Base-by-base conservation (phyloP, 2,113 vertebrate genomes). In the Hyla sarda region DNA sequence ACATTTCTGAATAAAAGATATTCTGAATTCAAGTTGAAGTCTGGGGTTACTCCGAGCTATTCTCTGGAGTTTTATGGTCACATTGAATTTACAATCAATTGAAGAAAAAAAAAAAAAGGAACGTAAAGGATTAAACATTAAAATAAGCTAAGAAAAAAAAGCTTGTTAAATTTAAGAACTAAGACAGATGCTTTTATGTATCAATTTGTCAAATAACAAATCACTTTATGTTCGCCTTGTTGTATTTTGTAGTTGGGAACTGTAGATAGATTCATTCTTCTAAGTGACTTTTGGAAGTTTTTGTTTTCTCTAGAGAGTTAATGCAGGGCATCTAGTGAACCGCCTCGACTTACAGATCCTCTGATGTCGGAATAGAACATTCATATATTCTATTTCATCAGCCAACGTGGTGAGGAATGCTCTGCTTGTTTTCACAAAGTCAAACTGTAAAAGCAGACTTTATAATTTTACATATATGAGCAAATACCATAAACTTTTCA, bases 351-450 rank as follows among this genome's bases (percentile, higher is more conserved):
- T 78, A 54, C 47, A 54, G 60, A 14, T 23, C 50, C 50, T 65
- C 37, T 78, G 58, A 85, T 85, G 74, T 79, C 71, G 56, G 14
- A 69, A 79, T 45, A 72, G 62, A 45, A 45, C 75, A 80, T 79
- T 86, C 60, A 86, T 80, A 86, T 80, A 86, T 86, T 86, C 84
- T 72, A 71, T 86, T 86, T 86, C 74, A 85, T 85, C 84, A 71
- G 76, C 60, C 48, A 45, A 10, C 50, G n/a, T 41, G 67, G 75
- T 32, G 65, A 71, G 76, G 32, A 80, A 80, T 41, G 62, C 48
- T 58, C 25, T 23, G 50, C 73, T 72, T 86, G 84, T 86, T 80
- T 86, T 72, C 28, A 47, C 75, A 80, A 78, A 71, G 75, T 86
- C 75, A 71, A 30, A 56, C 37, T 84, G 62, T 10, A 84, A 71